Evolutionary conservation across 2,797 vertebrate genomes (phyloP).

Genomic region (Rhincodon typus): DNA sequence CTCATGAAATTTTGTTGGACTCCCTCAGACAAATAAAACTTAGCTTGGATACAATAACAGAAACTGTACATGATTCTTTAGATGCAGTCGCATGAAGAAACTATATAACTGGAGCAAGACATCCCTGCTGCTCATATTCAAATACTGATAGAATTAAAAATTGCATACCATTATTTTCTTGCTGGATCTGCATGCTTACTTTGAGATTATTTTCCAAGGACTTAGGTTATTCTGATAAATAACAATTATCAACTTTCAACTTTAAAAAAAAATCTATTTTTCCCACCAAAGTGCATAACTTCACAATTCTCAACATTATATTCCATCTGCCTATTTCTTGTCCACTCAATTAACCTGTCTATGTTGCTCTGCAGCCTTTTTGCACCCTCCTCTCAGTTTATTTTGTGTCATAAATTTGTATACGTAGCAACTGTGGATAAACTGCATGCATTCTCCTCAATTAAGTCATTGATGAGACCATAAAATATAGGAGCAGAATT

Average conservation of each 20-base stretch:
- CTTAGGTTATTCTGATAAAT: not conserved
- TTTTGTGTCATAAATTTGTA: not conserved
- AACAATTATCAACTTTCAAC: not conserved
- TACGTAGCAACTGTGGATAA: too few relatives aligned
- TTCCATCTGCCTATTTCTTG: not conserved
- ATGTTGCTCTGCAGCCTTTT: not conserved
- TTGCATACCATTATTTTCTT: not conserved
- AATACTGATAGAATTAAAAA: not conserved
- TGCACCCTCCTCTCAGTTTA: not conserved
- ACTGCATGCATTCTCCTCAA: too few relatives aligned
- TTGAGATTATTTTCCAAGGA: not conserved
- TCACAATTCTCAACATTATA: not conserved
- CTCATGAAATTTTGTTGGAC: not conserved
- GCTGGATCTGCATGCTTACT: not conserved
- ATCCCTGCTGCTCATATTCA: not conserved
- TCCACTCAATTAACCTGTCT: not conserved
- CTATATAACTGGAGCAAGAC: not conserved
- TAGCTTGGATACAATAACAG: not conserved
- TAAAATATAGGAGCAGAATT: too few relatives aligned
- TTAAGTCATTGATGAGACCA: not conserved
- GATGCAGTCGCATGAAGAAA: not conserved
- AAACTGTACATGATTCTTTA: not conserved
- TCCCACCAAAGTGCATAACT: not conserved
- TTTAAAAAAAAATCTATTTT: not conserved
- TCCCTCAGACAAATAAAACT: not conserved